Evolutionary conservation across 2,888 invertebrate genomes (phyloP).

Genomic region (Mycalesis mineus): DNA sequence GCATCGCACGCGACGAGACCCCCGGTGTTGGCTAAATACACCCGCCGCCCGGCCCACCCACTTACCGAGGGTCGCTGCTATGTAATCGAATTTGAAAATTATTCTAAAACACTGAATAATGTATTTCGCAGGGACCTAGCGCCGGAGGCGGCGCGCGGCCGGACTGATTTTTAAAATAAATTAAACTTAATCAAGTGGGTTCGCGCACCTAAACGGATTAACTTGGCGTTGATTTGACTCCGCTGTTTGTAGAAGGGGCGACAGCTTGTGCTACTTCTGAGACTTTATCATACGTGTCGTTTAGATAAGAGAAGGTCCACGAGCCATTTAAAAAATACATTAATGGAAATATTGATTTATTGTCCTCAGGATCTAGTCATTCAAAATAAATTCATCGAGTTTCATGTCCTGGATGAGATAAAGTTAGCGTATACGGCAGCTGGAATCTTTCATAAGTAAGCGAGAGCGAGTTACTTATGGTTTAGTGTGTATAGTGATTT

Average conservation of each 20-base stretch:
- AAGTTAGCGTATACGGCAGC: no score
- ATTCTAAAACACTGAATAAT: slow-evolving; percentile 80
- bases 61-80: slow-evolving; percentile 77
- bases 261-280: slow-evolving; percentile 62
- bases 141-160: slow-evolving; percentile 65
- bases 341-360: no score
- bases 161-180: slow-evolving; percentile 77
- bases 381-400: no score
- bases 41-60: slow-evolving; percentile 52
- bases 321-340: no score
- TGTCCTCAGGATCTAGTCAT: no score
- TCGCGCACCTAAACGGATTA: slow-evolving; percentile 78
- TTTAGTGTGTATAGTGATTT: no score
- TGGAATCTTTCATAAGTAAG: no score
- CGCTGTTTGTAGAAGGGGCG: slow-evolving; percentile 67
- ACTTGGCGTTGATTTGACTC: slow-evolving; percentile 77
- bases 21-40: slow-evolving; percentile 79
- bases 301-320: slow-evolving; percentile 26
- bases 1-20: slow-evolving; percentile 73
- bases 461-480: no score
- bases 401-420: no score
- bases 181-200: slow-evolving; percentile 79
- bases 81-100: slow-evolving; percentile 80
- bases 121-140: slow-evolving; percentile 70
- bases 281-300: slow-evolving; percentile 55